Evolutionary conservation across 1,140 invertebrate genomes (phyloP), one percentile per base, ranked within the genome.

Genomic region (Polyergus mexicanus): DNA sequence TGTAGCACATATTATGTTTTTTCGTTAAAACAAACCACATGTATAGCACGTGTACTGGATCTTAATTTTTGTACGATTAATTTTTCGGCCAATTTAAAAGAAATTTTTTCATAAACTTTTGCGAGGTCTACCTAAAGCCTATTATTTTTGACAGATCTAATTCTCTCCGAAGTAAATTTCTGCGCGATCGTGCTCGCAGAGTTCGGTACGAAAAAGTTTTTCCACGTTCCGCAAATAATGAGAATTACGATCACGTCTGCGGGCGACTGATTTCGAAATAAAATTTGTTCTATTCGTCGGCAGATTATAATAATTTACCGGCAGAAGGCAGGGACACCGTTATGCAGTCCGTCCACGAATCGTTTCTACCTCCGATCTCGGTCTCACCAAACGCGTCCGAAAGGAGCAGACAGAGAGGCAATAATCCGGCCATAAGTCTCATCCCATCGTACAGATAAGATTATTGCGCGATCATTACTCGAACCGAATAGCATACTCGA

Each of bases 221-320:
- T 28, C 28, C 74, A 41, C 35, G 38, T 54, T 51, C 54, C 11
- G 22, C 22, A 54, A 86, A 89, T 89, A 89, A 89, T 86, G 84
- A 89, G 65, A 89, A 89, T 89, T 89, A 89, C 88, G 84, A 89
- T 91, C 89, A 91, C 88, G 86, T 91, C 65, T 84, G 65, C 28
- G 66, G 69, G 77, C 87, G 86, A 91, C 87, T 91, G 90, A 91
- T 93, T 92, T 91, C 74, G 85, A 86, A 91, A 89, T 84, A 90
- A 92, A 91, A 89, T 91, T 76, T 77, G 65, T 58, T 44, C 60
- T 41, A 63, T 68, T 44, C 47, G 66, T 47, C 58, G 71, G 25
- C 72, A 81, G 90, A 92, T 92, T 92, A 92, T 91, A 92, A 92
- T 92, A 86, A 92, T 91, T 91, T 72, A 54, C 41, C 54, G 58